Percentiles rank a stretch among this genome's conserved stretches.
These are phyloP conservation scores for Empis stercorea DNA, from an alignment of 2,888 invertebrate genomes.

Conservation along the genomic window DNA sequence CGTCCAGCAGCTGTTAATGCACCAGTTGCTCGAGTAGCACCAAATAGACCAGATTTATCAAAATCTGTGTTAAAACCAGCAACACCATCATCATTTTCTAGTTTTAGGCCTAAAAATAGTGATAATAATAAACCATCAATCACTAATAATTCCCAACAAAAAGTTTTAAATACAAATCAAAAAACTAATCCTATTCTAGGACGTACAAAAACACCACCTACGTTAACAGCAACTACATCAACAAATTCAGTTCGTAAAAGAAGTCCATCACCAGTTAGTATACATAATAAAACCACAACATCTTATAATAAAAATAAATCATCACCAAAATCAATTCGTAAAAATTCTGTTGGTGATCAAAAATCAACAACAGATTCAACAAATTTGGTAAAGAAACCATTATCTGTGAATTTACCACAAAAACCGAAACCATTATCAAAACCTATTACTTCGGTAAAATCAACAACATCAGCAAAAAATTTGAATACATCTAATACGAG, in stretches of 20 bases:
- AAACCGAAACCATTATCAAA: slow-evolving; percentile 21
- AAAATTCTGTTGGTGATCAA: background rate
- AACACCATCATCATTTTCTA: slow-evolving; percentile 29
- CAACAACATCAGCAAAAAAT: slow-evolving; percentile 1
- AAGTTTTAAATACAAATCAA: slow-evolving; percentile 9
- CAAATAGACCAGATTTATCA: slow-evolving; percentile 28
- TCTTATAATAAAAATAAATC: background rate
- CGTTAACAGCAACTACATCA: slow-evolving; percentile 11
- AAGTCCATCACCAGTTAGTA: slow-evolving; percentile 14
- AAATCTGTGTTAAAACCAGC: slow-evolving; percentile 3
- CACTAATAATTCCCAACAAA: slow-evolving; percentile 8
- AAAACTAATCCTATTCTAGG: slow-evolving; percentile 10
- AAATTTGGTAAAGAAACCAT: background rate
- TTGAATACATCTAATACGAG: background rate
- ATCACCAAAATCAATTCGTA: background rate
- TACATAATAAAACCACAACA: slow-evolving; percentile 4
- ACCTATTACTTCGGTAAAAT: slow-evolving; percentile 12
- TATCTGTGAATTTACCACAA: background rate
- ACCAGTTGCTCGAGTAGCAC: slow-evolving; percentile 40
- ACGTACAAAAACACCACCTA: slow-evolving; percentile 11
- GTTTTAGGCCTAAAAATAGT: slow-evolving; percentile 27
- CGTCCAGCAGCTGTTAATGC: slow-evolving; percentile 59
- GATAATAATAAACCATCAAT: background rate
- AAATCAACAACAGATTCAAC: background rate
- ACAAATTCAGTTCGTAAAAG: slow-evolving; percentile 11